Base-by-base conservation (phyloP, 2,888 invertebrate genomes). In the Laspeyria flexula region DNA sequence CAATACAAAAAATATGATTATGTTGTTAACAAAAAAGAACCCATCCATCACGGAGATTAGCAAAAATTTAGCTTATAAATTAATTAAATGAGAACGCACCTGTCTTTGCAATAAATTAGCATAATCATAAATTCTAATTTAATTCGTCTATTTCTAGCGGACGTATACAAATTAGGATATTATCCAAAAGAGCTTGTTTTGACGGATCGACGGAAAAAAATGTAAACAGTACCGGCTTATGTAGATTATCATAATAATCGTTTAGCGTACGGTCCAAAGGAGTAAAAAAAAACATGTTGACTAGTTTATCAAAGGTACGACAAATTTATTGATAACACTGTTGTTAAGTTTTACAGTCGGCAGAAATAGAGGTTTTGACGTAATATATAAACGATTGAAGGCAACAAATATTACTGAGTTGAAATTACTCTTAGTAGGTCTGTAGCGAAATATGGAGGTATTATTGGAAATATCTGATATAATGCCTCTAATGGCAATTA, bases 241-340 rank as follows among this genome's bases (percentile, higher is more conserved):
- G 39, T 46, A 33, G 30, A 76, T 81, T 76, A 77, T 51, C 78
- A 79, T 79, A 77, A 66, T 63, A 73, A 68, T 55, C 55, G 62
- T 60, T 71, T 60, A 48, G 51, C 30, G 38, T 65, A 71, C 50
- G 55, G 61, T 64, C 61, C 48, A 47, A 52, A 52, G 35, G 42
- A 35, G 52, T 37, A 31, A 6, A 13, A 30, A 18, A 69, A 74
- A 77, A 76, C 73, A 72, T 70, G 78, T 77, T 73, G 71, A 63
- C 64, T 47, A 37, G 47, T 29, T 33, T 47, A 29, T 31, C 44
- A 43, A 43, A 52, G 12, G 43, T 43, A 35, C 23, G 30, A 35
- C 43, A 38, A 11, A n/a, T n/a, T n/a, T n/a, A n/a, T 5, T 38
- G 45, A 60, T 54, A 61, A 64, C 21, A 21, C 3, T 21, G 5